phyloP scores from a whole-genome alignment of 1,140 invertebrate genomes.

The Polyergus mexicanus region DNA sequence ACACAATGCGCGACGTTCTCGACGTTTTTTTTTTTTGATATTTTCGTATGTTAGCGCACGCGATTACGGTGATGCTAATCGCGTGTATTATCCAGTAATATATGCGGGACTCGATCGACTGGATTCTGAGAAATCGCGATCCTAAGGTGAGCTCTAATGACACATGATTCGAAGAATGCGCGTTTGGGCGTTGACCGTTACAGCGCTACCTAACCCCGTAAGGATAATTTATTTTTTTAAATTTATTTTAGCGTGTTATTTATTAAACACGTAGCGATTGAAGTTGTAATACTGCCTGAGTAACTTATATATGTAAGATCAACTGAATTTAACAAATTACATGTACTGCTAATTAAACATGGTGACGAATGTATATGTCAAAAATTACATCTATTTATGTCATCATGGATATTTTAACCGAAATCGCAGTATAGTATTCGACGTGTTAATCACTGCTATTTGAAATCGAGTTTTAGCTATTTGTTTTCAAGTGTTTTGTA shows the following conservation, averaged over 20 bases:
- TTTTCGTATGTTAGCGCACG: background rate
- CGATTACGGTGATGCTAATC: slow-evolving; percentile 33
- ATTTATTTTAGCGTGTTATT: background rate
- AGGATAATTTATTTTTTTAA: background rate
- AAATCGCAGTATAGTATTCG: background rate
- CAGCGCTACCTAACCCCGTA: slow-evolving; percentile 3
- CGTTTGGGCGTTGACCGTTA: slow-evolving; percentile 52
- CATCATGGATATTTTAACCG: background rate
- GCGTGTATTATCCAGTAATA: background rate
- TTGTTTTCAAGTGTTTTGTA: background rate
- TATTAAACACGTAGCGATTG: background rate
- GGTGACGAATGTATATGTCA: background rate
- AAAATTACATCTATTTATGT: slow-evolving; percentile 26
- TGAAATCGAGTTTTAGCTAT: too few relatives aligned
- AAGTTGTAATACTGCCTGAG: background rate
- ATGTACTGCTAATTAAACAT: background rate
- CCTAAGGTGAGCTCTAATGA: slow-evolving; percentile 35
- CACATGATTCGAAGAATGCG: slow-evolving; percentile 39
- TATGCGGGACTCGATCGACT: background rate
- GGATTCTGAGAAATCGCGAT: background rate
- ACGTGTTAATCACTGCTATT: background rate
- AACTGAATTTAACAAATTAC: background rate
- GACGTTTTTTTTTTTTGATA: background rate
- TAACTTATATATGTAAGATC: background rate
- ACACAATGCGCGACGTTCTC: background rate